Evolutionary conservation across 2,888 invertebrate genomes (phyloP).

Genomic region (Stenoptilia bipunctidactyla): DNA sequence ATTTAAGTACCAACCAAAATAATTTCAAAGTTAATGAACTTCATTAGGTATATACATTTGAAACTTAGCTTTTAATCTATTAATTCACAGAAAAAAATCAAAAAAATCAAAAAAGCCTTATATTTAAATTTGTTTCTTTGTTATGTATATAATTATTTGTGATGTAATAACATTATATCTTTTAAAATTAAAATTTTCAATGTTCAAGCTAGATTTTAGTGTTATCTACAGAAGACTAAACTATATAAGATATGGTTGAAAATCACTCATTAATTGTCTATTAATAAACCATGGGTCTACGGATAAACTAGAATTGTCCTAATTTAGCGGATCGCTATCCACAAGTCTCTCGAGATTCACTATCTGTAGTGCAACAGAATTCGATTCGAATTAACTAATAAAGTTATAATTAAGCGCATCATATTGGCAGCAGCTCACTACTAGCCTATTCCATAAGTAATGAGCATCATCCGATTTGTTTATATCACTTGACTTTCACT

Average conservation of each 20-base stretch:
- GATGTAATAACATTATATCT: not conserved
- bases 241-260: constrained; percentile 54
- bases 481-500: not conserved
- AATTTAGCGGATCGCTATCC: constrained; percentile 11
- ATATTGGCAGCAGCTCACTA: too few relatives aligned
- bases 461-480: not conserved
- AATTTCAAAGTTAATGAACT: not conserved
- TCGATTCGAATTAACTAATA: too few relatives aligned
- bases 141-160: too few relatives aligned
- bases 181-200: not conserved
- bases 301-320: constrained; percentile 25
- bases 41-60: too few relatives aligned
- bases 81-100: too few relatives aligned
- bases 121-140: too few relatives aligned
- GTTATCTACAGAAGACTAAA: constrained; percentile 26
- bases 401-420: too few relatives aligned
- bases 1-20: not conserved
- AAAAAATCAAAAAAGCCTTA: too few relatives aligned
- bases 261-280: constrained; percentile 47
- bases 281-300: not conserved
- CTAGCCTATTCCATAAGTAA: too few relatives aligned
- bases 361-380: too few relatives aligned
- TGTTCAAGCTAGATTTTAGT: constrained; percentile 3
- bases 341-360: too few relatives aligned
- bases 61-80: too few relatives aligned